Evolutionary conservation across 2,113 vertebrate genomes (phyloP), one percentile per base, ranked within the genome.

Genomic region (Pterocles orientalis): DNA sequence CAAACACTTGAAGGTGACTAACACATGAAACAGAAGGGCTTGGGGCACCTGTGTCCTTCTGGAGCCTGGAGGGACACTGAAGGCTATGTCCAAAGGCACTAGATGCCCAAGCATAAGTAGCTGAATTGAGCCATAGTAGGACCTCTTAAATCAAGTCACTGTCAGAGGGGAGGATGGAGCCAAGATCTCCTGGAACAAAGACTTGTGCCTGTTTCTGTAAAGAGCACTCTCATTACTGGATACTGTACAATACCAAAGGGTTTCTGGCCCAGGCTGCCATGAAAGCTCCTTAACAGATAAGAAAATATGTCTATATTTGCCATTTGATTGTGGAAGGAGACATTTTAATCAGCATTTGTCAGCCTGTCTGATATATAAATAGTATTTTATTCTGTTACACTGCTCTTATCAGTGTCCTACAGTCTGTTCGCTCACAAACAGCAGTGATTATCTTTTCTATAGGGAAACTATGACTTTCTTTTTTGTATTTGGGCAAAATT

Each of bases 311-410:
- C 82, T 66, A 39, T 92, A 88, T 94, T 93, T 95, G 47, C 36
- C 33, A 29, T 90, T 94, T 95, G 76, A 83, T 93, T 93, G 73
- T 77, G 43, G 86, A 90, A 85, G 47, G 58, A 91, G 64, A 93
- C 60, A 64, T 86, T 96, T 95, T 78, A 82, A 93, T 93, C 82
- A 88, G 21, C 31, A 45, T 86, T 92, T 88, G 36, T 81, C 79
- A 90, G 48, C 21, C 64, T 83, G 71, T 51, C 75, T 85, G 58
- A 73, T 80, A 64, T 31, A 56, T 58, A 83, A 93, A 58, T 66
- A 71, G 26, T 29, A 21, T 60, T 91, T 82, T 50, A 80, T 91
- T 82, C 36, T 66, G 28, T 64, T 69, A 65, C 14, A 25, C 15
- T 75, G 54, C 25, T 79, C 41, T 90, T 85, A 82, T 61, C 91